phyloP scores from a whole-genome alignment of 92 coral and sea anemone genomes.

The Epizoanthus illoricatus region DNA sequence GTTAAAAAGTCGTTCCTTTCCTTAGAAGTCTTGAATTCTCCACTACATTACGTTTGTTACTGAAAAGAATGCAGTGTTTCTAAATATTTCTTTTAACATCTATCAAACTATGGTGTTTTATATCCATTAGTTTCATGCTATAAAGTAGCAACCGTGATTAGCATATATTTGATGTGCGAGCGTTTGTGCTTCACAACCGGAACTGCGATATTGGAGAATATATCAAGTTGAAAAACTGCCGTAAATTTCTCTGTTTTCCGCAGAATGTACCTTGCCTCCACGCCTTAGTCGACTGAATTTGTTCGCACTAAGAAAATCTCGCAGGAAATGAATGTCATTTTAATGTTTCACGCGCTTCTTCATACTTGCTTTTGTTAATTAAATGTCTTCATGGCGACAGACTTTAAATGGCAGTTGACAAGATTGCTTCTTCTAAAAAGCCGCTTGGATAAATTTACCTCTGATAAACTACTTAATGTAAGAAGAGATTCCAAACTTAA shows the following conservation, averaged over 20 bases:
- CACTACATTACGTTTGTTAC: background rate
- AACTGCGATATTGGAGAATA: background rate
- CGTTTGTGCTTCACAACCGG: background rate
- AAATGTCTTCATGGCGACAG: background rate
- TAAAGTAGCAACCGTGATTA: too few species aligned
- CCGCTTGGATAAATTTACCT: background rate
- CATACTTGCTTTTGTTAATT: too few species aligned
- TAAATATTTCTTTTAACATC: background rate
- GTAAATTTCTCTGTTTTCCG: background rate
- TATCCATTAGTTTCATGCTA: too few species aligned
- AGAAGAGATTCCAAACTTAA: background rate
- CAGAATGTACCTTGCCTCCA: too few species aligned
- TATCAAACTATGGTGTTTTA: background rate
- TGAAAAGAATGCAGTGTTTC: background rate
- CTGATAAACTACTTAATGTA: background rate
- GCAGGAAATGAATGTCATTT: too few species aligned
- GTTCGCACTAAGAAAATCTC: too few species aligned
- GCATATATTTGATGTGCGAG: background rate
- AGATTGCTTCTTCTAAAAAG: too few species aligned
- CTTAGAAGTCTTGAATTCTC: background rate
- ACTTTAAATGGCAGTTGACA: background rate
- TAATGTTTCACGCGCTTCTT: too few species aligned
- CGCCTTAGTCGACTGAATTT: too few species aligned
- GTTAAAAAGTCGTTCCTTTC: too few species aligned
- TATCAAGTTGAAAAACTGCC: background rate